Conservation (phyloP, 2,888 invertebrate species). For the Calliopum simillimum region DNA sequence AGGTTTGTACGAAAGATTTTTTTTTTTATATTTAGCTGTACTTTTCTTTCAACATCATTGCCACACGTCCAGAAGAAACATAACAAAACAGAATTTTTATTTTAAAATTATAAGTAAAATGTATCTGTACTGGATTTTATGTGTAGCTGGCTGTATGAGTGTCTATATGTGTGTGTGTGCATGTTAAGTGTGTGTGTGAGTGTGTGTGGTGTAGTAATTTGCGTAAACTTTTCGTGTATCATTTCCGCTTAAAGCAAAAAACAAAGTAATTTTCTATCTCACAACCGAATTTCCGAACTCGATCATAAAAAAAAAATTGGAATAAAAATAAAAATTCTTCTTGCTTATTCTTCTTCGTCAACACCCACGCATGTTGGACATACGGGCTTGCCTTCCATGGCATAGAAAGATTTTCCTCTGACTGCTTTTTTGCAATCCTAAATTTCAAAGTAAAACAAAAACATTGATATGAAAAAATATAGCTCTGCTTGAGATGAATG, state of each 20-base stretch:
- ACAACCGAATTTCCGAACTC: neutral
- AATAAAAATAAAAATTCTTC: constrained; percentile 42
- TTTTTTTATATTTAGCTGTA: neutral
- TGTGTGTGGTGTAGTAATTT: constrained; percentile 40
- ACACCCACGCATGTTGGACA: constrained; percentile 94
- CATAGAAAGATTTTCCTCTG: constrained; percentile 96
- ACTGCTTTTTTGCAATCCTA: constrained; percentile 96
- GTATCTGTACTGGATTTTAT: neutral
- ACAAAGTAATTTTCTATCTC: constrained; percentile 22
- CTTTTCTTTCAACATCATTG: neutral
- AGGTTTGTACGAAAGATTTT: neutral
- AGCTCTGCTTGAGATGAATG: neutral
- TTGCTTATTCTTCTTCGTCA: constrained; percentile 80
- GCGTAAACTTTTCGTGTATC: constrained; percentile 25
- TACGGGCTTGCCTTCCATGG: constrained; percentile 96
- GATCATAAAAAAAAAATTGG: constrained; percentile 11
- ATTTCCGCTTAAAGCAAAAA: constrained; percentile 23
- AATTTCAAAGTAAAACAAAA: constrained; percentile 42
- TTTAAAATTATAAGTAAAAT: neutral
- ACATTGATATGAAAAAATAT: neutral
- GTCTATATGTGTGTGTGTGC: constrained; percentile 26
- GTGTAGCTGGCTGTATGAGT: constrained; percentile 26
- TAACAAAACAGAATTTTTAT: constrained; percentile 11
- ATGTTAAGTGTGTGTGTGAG: constrained; percentile 34
- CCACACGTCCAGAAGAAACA: neutral